Evolutionary conservation across 2,797 vertebrate species (phyloP).

Genomic region (Apodemus agrarius): DNA sequence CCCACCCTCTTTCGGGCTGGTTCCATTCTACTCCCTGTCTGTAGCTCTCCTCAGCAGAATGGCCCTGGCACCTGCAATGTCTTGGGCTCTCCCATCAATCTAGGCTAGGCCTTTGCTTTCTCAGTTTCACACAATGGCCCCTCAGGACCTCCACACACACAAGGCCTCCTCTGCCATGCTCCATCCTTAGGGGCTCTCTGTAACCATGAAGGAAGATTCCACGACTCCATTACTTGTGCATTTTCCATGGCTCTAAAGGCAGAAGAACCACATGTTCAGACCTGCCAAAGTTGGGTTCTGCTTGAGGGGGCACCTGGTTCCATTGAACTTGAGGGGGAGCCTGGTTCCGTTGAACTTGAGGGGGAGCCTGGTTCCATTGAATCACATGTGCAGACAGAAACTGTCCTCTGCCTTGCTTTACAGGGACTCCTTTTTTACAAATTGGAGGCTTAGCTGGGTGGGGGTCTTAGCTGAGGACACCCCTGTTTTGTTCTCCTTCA

Average conservation of each 20-base stretch:
- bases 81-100: background rate
- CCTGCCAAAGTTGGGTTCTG: background rate
- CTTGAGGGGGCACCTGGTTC: background rate
- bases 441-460: background rate
- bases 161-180: background rate
- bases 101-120: background rate
- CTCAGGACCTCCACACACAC: no score
- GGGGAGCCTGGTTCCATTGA: no score
- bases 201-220: background rate
- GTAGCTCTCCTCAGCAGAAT: background rate
- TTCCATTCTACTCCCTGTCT: background rate
- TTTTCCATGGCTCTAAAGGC: no score
- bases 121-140: background rate
- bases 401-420: background rate
- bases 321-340: no score
- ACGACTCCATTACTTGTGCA: background rate
- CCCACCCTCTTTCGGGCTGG: background rate
- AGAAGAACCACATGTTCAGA: background rate
- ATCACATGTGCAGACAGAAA: background rate
- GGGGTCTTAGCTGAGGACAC: background rate
- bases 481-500: background rate
- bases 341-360: background rate
- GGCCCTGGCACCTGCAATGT: background rate
- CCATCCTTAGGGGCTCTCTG: background rate
- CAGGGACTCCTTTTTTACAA: background rate